phyloP scores from a whole-genome alignment of 1,140 invertebrate genomes.

The Linepithema humile region DNA sequence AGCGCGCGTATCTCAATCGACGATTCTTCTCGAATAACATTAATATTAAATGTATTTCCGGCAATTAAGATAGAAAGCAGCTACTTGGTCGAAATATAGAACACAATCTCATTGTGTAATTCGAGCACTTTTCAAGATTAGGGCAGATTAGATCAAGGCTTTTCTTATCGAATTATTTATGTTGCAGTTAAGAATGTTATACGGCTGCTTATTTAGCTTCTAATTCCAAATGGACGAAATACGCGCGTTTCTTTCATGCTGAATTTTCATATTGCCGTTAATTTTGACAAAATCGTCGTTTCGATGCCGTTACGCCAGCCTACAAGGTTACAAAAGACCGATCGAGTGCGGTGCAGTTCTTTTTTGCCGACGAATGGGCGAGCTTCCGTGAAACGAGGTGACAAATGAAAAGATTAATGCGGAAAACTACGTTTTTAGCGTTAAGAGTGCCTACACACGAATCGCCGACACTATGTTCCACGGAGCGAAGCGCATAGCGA shows the following conservation, averaged over 20 bases:
- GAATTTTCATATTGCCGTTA: neutral
- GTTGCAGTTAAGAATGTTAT: neutral
- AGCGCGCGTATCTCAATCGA: neutral
- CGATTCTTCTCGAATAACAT: neutral
- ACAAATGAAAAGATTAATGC: constrained; percentile 60
- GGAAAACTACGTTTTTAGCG: constrained; percentile 58
- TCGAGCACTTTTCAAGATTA: neutral
- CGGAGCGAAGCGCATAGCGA: constrained; percentile 37
- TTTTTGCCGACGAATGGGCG: constrained; percentile 11
- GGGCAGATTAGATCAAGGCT: neutral
- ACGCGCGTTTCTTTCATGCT: neutral
- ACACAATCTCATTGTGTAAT: neutral
- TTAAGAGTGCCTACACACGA: constrained; percentile 41
- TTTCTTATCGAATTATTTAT: neutral
- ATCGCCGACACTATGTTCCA: constrained; percentile 14
- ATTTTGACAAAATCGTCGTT: neutral
- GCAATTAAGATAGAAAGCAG: neutral
- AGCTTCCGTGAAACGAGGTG: constrained; percentile 31
- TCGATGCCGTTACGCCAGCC: neutral
- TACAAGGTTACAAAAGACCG: constrained; percentile 11
- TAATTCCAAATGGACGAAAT: neutral
- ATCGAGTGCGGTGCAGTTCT: constrained; percentile 4
- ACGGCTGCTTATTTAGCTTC: neutral
- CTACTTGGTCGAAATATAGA: neutral
- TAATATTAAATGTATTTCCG: neutral